Evolutionary conservation across 1,140 invertebrate species (phyloP).

Genomic region (Drosophila ogumai): DNA sequence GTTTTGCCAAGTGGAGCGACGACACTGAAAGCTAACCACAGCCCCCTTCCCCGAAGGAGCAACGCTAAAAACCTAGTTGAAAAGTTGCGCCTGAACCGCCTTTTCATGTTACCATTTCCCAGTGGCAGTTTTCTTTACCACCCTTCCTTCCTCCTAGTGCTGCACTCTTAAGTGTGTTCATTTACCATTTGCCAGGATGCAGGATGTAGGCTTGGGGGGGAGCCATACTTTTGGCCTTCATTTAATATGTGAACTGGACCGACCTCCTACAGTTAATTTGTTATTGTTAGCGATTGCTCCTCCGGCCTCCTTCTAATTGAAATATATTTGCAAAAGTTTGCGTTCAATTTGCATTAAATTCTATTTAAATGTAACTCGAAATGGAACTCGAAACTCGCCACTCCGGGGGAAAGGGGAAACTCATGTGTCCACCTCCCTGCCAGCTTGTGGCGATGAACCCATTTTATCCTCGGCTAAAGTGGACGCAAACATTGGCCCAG

Average conservation of each 20-base stretch:
- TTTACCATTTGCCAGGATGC: slow-evolving; percentile 50
- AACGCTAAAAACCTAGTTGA: slow-evolving; percentile 66
- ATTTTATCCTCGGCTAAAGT: slow-evolving; percentile 7
- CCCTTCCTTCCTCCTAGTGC: neutral
- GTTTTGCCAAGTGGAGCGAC: slow-evolving; percentile 80
- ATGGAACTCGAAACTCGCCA: neutral
- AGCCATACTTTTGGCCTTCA: slow-evolving; percentile 60
- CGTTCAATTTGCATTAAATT: slow-evolving; percentile 71
- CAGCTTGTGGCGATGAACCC: slow-evolving; percentile 9
- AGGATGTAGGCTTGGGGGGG: slow-evolving; percentile 8
- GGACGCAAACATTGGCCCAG: slow-evolving; percentile 12
- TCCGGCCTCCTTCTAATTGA: slow-evolving; percentile 57
- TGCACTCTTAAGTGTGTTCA: slow-evolving; percentile 61
- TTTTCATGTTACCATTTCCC: neutral
- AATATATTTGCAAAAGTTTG: slow-evolving; percentile 71
- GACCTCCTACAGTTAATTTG: slow-evolving; percentile 62
- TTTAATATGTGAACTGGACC: slow-evolving; percentile 63
- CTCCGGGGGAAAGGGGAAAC: neutral
- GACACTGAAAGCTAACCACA: slow-evolving; percentile 52
- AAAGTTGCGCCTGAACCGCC: slow-evolving; percentile 26
- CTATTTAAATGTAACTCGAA: slow-evolving; percentile 30
- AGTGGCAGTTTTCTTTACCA: neutral
- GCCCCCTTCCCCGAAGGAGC: neutral
- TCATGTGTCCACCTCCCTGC: neutral
- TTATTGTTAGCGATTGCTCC: slow-evolving; percentile 65